A percentile compares a stretch with the other conserved stretches of the same genome.
Conservation (phyloP, 2,113 vertebrate genomes). For the Pseudopipra pipra region DNA sequence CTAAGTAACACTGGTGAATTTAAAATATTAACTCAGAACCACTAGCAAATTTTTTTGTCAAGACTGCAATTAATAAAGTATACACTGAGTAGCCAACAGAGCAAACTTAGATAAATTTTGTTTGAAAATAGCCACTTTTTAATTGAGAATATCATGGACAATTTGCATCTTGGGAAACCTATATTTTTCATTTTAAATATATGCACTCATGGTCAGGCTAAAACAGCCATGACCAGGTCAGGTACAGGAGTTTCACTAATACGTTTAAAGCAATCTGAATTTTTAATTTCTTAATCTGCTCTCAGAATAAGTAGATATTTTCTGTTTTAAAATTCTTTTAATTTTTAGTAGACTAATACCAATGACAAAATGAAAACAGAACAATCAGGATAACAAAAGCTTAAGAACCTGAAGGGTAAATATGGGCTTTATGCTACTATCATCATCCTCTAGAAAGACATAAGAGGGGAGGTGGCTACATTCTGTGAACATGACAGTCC, state of each 20-base stretch:
- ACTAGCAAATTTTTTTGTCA: not conserved
- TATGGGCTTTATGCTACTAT: not conserved
- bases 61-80: not conserved
- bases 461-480: not conserved
- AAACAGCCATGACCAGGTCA: not conserved
- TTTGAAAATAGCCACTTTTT: not conserved
- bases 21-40: not conserved
- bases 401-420: not conserved
- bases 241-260: not conserved
- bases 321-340: not conserved
- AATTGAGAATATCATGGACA: not conserved
- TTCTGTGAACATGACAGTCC: not conserved
- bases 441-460: not conserved
- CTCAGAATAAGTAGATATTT: not conserved
- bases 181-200: not conserved
- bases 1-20: not conserved
- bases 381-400: not conserved
- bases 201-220: not conserved
- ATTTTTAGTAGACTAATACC: not conserved
- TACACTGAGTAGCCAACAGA: not conserved
- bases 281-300: not conserved
- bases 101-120: not conserved
- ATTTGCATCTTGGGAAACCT: not conserved
- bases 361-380: not conserved
- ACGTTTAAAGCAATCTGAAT: not conserved